Percentiles rank a stretch among this genome's conserved stretches.
Conservation (phyloP, 2,797 vertebrate genomes). For the Chloroceryle inda region DNA sequence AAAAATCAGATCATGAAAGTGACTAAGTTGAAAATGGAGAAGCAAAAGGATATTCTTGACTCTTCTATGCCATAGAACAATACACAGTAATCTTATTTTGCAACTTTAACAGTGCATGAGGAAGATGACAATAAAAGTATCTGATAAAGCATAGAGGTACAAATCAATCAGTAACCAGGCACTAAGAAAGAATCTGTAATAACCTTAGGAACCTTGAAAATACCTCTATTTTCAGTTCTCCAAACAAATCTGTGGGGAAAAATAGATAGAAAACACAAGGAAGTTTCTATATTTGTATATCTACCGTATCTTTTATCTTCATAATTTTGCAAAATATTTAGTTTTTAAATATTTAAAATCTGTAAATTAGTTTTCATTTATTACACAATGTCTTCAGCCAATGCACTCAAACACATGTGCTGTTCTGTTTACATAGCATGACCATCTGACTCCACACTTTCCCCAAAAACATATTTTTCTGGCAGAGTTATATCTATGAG, state of each 20-base stretch:
- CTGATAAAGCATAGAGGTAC: neutral
- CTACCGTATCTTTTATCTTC: neutral
- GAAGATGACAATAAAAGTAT: neutral
- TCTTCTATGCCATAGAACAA: neutral
- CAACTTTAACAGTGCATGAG: neutral
- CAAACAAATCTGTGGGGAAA: neutral
- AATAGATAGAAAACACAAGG: neutral
- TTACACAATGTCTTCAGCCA: neutral
- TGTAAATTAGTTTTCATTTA: neutral
- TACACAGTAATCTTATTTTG: neutral
- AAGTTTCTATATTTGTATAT: neutral
- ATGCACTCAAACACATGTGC: neutral
- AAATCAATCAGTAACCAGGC: constrained; percentile 33
- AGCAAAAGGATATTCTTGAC: neutral
- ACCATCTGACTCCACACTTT: neutral
- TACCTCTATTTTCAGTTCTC: neutral
- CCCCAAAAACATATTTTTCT: neutral
- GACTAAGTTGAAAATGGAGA: neutral
- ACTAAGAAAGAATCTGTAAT: neutral
- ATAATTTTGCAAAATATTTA: neutral
- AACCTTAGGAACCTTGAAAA: neutral
- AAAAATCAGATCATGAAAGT: neutral
- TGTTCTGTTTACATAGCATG: neutral
- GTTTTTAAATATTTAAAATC: neutral
- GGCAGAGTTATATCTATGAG: neutral